phyloP scores from a whole-genome alignment of 35 echinoderm and acorn worm species.

The Apostichopus californicus region DNA sequence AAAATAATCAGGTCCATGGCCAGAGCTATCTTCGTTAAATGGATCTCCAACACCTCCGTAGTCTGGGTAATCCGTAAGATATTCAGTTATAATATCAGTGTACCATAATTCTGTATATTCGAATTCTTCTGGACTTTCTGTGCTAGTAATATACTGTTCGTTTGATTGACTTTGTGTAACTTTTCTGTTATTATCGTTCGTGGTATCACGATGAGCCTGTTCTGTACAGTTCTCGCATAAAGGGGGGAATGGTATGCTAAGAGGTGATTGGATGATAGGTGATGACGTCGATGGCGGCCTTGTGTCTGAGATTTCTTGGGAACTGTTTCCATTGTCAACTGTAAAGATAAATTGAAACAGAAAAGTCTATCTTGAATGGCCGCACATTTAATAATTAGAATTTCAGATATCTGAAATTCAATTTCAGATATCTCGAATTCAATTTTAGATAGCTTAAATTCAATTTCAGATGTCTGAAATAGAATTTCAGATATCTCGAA shows the following conservation, averaged over 20 bases:
- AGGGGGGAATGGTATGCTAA: constrained; percentile 12
- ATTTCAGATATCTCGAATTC: too few relatives aligned
- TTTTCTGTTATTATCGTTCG: constrained; percentile 15
- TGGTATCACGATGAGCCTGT: neutral
- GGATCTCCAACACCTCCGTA: neutral
- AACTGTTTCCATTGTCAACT: constrained; percentile 51
- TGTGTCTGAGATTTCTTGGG: constrained; percentile 51
- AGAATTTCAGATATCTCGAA: too few relatives aligned
- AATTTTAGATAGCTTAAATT: too few relatives aligned
- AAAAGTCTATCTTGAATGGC: too few relatives aligned
- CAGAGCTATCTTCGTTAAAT: neutral
- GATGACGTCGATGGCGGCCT: constrained; percentile 17
- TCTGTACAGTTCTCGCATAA: constrained; percentile 48
- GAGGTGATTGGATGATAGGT: constrained; percentile 25
- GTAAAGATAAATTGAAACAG: neutral
- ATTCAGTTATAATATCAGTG: constrained; percentile 30
- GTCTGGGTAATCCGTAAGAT: constrained; percentile 52
- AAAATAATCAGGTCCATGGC: constrained; percentile 1
- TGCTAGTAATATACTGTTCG: neutral
- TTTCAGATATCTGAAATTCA: too few relatives aligned
- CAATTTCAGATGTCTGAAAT: too few relatives aligned
- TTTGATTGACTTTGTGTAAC: neutral
- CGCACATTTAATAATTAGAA: too few relatives aligned
- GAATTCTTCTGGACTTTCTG: constrained; percentile 27
- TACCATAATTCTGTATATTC: constrained; percentile 45